Conservation (phyloP, 2,888 invertebrate genomes). For the Hydrotaea diabolus region DNA sequence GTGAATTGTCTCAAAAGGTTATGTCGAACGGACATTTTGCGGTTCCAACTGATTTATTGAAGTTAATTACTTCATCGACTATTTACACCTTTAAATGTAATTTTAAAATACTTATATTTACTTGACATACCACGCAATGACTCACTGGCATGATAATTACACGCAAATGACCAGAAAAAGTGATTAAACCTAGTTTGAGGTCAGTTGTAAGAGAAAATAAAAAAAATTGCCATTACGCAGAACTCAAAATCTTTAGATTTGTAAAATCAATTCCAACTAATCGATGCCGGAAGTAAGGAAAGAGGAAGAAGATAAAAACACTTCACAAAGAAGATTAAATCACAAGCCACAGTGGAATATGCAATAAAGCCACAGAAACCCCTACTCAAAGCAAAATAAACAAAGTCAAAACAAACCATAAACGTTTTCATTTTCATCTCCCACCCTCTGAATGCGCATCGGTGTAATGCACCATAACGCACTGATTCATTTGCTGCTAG, state of each 20-base stretch:
- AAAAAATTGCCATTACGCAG: not conserved
- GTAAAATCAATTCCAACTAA: conserved; percentile 19
- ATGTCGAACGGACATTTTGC: too few relatives aligned
- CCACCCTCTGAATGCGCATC: not conserved
- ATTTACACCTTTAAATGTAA: too few relatives aligned
- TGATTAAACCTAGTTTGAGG: conserved; percentile 42
- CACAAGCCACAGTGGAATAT: not conserved
- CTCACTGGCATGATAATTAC: conserved; percentile 34
- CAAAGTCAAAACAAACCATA: conserved; percentile 24
- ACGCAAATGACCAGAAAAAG: conserved; percentile 10
- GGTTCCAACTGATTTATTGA: too few relatives aligned
- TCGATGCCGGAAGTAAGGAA: conserved; percentile 54
- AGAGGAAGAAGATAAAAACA: conserved; percentile 35
- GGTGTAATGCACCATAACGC: conserved; percentile 46
- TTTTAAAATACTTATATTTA: too few relatives aligned
- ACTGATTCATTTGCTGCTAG: conserved; percentile 18
- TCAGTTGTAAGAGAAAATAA: conserved; percentile 55
- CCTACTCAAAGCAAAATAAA: conserved; percentile 16
- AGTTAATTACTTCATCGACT: too few relatives aligned
- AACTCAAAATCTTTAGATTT: not conserved
- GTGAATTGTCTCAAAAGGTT: too few relatives aligned
- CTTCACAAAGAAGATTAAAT: not conserved
- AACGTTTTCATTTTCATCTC: conserved; percentile 21
- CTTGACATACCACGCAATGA: conserved; percentile 30
- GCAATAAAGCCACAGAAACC: too few relatives aligned